Base-by-base conservation (phyloP, 2,888 invertebrate genomes). In the Marasmarcha lunaedactyla region DNA sequence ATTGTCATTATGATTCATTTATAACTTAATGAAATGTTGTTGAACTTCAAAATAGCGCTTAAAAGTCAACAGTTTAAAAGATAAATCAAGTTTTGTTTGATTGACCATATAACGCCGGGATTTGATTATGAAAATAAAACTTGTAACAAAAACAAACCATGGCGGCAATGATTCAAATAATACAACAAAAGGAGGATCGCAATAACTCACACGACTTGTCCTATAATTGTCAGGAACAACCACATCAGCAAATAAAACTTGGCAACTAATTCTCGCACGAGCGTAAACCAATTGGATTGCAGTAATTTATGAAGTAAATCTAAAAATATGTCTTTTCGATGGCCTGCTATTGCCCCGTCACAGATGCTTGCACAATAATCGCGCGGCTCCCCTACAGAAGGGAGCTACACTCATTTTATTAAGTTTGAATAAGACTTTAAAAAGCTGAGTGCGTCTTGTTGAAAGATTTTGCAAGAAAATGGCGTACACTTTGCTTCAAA, bases 351-450 rank as follows among this genome's bases (percentile, higher is more conserved):
- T 59, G 20, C 58, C 54, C 59, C 70, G 79, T 76, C 79, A 73
- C 81, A 83, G 81, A 79, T 81, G 81, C 78, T 73, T 77, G 63
- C 78, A 77, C 81, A 78, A 79, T 78, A 79, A 73, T 73, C 54
- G 55, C 59, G 55, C 54, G 47, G 58, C 65, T 59, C 59, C 72
- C 77, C 67, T 66, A 54, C 55, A 46, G 59, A 73, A 67, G 76
- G 77, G 76, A 77, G 71, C 59, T 62, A 20, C 70, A 70, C 72
- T 77, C 72, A 76, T 73, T 77, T 70, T 78, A 74, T 73, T 78
- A 79, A 81, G 76, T 81, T 81, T 79, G 71, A 83, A 81, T 81
- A 81, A 81, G 79, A 79, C 76, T 79, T 81, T 77, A 71, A 81
- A 79, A 76, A 71, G 71, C 68, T 62, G 60, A 59, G 30, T 30